Base-by-base conservation (phyloP, 1,140 invertebrate genomes). In the Drosophila kanapiae region DNA sequence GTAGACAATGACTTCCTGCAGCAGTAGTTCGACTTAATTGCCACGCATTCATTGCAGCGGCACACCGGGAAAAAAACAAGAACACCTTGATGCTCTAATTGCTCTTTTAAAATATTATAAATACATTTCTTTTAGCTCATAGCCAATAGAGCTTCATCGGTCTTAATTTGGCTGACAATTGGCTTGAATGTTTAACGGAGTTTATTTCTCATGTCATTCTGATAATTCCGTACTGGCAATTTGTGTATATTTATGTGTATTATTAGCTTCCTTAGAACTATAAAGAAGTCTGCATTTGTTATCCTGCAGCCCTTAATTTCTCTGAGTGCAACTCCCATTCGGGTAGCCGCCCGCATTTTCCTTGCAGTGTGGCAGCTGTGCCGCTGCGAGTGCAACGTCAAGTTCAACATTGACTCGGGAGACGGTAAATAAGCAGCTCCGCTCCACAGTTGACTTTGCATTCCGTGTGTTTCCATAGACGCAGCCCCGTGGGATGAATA, bases 21-120 rank as follows among this genome's bases (percentile, higher is more conserved):
- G 75, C 80, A 74, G 76, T 80, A 87, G 76, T 83, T 80, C 63
- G 77, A 76, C 51, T 80, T 83, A 88, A 83, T 87, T 88, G 84
- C 83, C 77, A 1, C 48, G 27, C 62, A 45, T 40, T 53, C 53
- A 74, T 51, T 79, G 75, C 64, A 51, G 18, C 43, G 11, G 27
- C 45, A 57, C 59, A 68, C 58, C 18, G 45, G 2, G 23, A 33
- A 4, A 64, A 64, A 49, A 35, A 33, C 2, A 1, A 6, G 3
- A 10, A 3, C 10, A 11, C 8, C 16, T 31, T 4, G 1, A 16
- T 1, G 0, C 2, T 6, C 2, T 13, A 16, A 51, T 33, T 51
- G 7, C 2, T 9, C 23, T 23, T 23, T 23, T 23, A 23, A 23
- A 23, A 23, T 23, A 23, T 23, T 23, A 23, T 23, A 23, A 23